A percentile compares a stretch with the other conserved stretches of the same genome.
phyloP scores from a whole-genome alignment of 2,888 invertebrate genomes.

The Heliconius charithonia region DNA sequence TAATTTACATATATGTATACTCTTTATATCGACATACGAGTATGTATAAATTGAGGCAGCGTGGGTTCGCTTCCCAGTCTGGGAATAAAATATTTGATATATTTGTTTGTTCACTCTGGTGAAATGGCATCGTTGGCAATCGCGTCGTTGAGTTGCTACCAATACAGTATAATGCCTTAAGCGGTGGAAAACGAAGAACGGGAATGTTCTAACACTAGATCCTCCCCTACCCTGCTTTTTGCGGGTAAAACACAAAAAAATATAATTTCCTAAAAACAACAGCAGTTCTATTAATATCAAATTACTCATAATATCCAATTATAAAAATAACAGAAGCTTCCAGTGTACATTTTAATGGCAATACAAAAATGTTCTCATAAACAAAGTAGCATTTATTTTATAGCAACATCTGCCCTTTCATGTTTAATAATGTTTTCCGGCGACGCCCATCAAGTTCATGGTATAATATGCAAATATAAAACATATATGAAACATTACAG shows the following conservation, averaged over 20 bases:
- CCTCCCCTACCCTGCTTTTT: not conserved
- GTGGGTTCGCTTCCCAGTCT: too few species aligned
- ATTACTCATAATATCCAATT: not conserved
- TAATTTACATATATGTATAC: too few species aligned
- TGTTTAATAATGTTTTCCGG: slow-evolving; percentile 61
- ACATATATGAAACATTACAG: slow-evolving; percentile 68
- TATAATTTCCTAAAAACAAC: too few species aligned
- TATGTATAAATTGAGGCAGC: too few species aligned
- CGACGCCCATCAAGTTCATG: slow-evolving; percentile 55
- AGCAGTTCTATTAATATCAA: too few species aligned
- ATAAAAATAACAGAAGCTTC: not conserved
- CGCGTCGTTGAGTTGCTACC: too few species aligned
- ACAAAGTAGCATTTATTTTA: not conserved
- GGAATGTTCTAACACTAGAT: not conserved
- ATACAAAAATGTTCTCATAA: not conserved
- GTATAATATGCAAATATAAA: slow-evolving; percentile 60
- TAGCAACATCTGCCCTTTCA: slow-evolving; percentile 67
- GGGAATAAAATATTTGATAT: not conserved
- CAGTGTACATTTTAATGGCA: not conserved
- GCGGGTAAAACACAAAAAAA: too few species aligned
- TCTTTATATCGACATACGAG: too few species aligned
- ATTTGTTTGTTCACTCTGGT: not conserved
- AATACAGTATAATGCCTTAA: too few species aligned
- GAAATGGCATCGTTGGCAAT: too few species aligned
- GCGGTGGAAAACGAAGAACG: too few species aligned